These are phyloP conservation scores for Hybos culiciformis DNA, from an alignment of 2,888 invertebrate species.

Conservation along the genomic window DNA sequence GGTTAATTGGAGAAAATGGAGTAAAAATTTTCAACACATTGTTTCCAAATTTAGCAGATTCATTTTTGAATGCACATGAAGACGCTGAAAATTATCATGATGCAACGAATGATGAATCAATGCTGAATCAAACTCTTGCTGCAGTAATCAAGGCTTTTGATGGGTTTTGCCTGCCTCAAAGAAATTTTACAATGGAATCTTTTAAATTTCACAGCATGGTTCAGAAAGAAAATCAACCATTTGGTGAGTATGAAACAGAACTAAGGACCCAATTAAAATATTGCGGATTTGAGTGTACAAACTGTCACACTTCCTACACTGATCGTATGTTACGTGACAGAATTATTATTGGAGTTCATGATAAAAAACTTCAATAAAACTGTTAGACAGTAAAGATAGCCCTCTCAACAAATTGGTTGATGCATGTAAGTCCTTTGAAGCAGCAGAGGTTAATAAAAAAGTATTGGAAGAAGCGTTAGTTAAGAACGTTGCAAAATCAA, in stretches of 20 bases:
- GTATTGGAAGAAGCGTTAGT: neutral
- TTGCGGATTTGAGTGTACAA: slow-evolving; percentile 13
- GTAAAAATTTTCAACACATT: slow-evolving; percentile 5
- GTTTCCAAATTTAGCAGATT: neutral
- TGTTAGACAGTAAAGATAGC: slow-evolving; percentile 13
- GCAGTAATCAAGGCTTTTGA: slow-evolving; percentile 10
- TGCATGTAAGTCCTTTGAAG: slow-evolving; percentile 8
- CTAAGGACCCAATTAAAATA: slow-evolving; percentile 11
- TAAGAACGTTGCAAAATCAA: no score
- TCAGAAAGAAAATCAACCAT: slow-evolving; percentile 15
- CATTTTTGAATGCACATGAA: neutral
- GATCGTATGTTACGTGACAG: slow-evolving; percentile 14
- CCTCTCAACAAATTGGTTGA: slow-evolving; percentile 11
- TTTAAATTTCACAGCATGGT: slow-evolving; percentile 14
- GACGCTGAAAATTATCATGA: no score
- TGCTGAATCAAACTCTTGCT: slow-evolving; percentile 1
- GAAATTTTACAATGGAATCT: slow-evolving; percentile 10
- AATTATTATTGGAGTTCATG: slow-evolving; percentile 12
- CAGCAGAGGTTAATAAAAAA: slow-evolving; percentile 6
- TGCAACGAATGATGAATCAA: no score
- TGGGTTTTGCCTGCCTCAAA: slow-evolving; percentile 10
- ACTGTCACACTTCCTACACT: slow-evolving; percentile 11
- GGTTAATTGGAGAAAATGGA: slow-evolving; percentile 1
- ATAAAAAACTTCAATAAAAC: slow-evolving; percentile 13
- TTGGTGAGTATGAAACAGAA: slow-evolving; percentile 14